Percentiles rank a stretch among this genome's conserved stretches.
phyloP scores from a whole-genome alignment of 2,113 vertebrate genomes.

The Chitala chitala region DNA sequence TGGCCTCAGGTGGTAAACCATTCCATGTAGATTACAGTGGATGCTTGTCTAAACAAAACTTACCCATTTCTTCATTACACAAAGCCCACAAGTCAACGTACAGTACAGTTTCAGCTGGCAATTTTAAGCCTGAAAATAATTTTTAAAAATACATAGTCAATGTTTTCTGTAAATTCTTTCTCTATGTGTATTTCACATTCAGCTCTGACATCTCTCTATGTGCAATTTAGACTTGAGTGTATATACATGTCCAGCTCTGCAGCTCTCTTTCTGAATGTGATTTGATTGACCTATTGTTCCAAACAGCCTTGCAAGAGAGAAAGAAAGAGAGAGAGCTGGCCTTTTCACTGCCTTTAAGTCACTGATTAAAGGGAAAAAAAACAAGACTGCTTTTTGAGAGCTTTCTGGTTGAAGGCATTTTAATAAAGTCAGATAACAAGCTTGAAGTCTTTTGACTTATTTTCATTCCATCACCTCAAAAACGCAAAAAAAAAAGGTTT shows the following conservation, averaged over 20 bases:
- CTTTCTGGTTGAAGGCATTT: constrained; percentile 22
- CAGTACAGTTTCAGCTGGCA: no score
- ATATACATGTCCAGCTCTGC: background rate
- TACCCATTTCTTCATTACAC: no score
- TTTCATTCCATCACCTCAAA: constrained; percentile 18
- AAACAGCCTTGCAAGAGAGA: background rate
- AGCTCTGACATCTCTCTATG: background rate
- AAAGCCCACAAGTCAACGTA: no score
- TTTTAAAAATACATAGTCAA: constrained; percentile 3
- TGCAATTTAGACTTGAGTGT: background rate
- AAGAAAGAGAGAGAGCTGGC: no score
- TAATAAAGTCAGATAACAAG: constrained; percentile 22
- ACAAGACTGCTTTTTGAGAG: background rate
- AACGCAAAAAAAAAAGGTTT: constrained; percentile 20
- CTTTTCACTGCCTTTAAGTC: background rate
- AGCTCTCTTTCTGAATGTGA: constrained; percentile 1
- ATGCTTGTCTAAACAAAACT: no score
- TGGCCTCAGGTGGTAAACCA: no score
- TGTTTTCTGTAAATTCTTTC: background rate
- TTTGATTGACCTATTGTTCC: background rate
- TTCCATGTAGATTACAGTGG: no score
- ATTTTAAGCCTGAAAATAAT: no score
- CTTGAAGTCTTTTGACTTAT: constrained; percentile 7
- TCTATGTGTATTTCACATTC: background rate
- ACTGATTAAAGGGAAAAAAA: background rate